phyloP scores from a whole-genome alignment of 2,113 vertebrate species.

The Myanophis thanlyinensis region DNA sequence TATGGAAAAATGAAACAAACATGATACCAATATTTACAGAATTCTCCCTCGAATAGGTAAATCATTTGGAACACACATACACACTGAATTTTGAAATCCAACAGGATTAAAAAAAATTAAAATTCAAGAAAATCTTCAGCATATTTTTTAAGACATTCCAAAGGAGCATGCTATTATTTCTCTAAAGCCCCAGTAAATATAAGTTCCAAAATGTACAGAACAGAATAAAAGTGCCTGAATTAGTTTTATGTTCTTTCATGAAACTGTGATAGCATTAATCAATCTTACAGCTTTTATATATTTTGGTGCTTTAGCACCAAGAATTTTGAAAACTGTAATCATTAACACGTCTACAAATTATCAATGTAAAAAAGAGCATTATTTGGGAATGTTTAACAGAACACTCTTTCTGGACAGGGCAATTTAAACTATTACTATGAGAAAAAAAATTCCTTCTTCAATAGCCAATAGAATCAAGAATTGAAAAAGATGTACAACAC shows the following conservation, averaged over 20 bases:
- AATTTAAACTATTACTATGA: not conserved
- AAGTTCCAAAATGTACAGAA: not conserved
- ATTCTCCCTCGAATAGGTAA: not conserved
- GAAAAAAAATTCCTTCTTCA: not conserved
- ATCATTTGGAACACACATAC: not conserved
- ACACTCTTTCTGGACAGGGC: not conserved
- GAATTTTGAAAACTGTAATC: not conserved
- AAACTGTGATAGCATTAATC: not conserved
- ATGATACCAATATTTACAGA: not conserved
- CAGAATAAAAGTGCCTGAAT: not conserved
- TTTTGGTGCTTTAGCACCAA: not conserved
- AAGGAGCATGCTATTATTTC: not conserved
- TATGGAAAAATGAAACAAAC: slow-evolving; percentile 21
- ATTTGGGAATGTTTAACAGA: not conserved
- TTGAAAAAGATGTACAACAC: not conserved
- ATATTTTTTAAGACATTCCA: not conserved
- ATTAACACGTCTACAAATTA: not conserved
- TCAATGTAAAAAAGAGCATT: not conserved
- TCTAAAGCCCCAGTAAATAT: not conserved
- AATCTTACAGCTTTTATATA: not conserved
- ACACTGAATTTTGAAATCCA: not conserved
- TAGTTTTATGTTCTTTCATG: not conserved
- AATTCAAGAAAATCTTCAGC: not conserved
- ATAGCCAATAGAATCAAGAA: not conserved
- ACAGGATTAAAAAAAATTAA: not conserved